Conservation (phyloP, 2,888 invertebrate species). For the Caenorhabditis auriculariae region DNA sequence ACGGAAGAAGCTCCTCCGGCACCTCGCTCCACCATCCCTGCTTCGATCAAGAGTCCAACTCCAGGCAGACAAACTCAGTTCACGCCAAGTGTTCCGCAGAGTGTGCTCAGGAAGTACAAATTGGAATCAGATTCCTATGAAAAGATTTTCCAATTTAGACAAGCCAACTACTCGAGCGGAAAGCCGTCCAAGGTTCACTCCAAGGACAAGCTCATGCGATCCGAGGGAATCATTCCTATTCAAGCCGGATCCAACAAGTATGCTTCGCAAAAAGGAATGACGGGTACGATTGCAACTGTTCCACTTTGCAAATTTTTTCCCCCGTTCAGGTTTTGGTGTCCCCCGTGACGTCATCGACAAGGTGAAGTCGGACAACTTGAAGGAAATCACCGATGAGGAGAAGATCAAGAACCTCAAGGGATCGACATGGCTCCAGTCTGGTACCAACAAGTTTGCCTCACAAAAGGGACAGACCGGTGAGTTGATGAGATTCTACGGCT, state of each 20-base stretch:
- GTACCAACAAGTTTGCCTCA: conserved; percentile 64
- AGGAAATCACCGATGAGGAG: conserved; percentile 60
- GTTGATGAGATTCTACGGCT: background rate
- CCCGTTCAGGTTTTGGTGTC: conserved; percentile 54
- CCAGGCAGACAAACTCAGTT: conserved; percentile 38
- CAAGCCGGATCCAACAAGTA: conserved; percentile 63
- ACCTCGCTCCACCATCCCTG: conserved; percentile 15
- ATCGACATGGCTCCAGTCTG: conserved; percentile 62
- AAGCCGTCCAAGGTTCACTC: conserved; percentile 58
- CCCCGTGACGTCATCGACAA: conserved; percentile 64
- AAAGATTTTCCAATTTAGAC: conserved; percentile 33
- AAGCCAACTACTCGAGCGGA: conserved; percentile 56
- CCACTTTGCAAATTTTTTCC: background rate
- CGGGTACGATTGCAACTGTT: conserved; percentile 38
- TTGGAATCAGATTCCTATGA: background rate
- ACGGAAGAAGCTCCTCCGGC: conserved; percentile 34
- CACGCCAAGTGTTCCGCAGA: conserved; percentile 33
- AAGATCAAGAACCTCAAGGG: conserved; percentile 60
- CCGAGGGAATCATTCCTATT: conserved; percentile 62
- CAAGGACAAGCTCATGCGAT: conserved; percentile 61
- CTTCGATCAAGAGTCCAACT: conserved; percentile 49
- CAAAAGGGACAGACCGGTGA: conserved; percentile 62
- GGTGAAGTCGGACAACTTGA: conserved; percentile 60
- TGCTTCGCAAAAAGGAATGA: conserved; percentile 63
- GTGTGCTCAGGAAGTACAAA: conserved; percentile 35